These are phyloP conservation scores for Synergus laeviventris DNA, from an alignment of 2,888 invertebrate species.

Conservation along the genomic window DNA sequence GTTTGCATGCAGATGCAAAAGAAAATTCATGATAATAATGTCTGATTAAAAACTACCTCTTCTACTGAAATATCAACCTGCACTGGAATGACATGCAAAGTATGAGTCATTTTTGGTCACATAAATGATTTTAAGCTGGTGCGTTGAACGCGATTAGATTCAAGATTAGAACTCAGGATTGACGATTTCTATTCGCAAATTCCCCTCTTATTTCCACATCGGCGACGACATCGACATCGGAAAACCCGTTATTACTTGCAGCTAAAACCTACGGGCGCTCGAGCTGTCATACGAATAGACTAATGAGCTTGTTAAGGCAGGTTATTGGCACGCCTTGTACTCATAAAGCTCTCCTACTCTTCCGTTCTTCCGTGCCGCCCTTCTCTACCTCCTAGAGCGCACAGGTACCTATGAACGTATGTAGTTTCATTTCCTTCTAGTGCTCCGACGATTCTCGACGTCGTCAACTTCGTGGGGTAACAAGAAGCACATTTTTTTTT, in stretches of 20 bases:
- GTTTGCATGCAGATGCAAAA: background rate
- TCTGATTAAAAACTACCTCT: background rate
- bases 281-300: conserved; percentile 66
- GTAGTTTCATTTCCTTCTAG: conserved; percentile 10
- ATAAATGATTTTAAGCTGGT: background rate
- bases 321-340: conserved; percentile 33
- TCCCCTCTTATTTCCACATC: conserved; percentile 31
- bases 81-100: background rate
- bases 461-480: conserved; percentile 8
- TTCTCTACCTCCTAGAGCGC: background rate
- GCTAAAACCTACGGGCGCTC: conserved; percentile 42
- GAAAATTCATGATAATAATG: background rate
- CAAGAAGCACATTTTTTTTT: conserved; percentile 5
- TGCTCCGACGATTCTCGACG: conserved; percentile 22
- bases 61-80: background rate
- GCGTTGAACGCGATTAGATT: background rate
- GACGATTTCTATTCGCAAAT: conserved; percentile 23
- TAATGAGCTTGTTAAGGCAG: conserved; percentile 69
- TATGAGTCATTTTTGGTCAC: no score
- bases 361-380: background rate
- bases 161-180: background rate
- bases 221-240: conserved; percentile 42
- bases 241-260: conserved; percentile 43
- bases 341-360: conserved; percentile 36
- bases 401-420: background rate